Percentiles rank a stretch among this genome's conserved stretches.
phyloP scores from a whole-genome alignment of 2,113 vertebrate genomes.

The Toxotes chatareus region DNA sequence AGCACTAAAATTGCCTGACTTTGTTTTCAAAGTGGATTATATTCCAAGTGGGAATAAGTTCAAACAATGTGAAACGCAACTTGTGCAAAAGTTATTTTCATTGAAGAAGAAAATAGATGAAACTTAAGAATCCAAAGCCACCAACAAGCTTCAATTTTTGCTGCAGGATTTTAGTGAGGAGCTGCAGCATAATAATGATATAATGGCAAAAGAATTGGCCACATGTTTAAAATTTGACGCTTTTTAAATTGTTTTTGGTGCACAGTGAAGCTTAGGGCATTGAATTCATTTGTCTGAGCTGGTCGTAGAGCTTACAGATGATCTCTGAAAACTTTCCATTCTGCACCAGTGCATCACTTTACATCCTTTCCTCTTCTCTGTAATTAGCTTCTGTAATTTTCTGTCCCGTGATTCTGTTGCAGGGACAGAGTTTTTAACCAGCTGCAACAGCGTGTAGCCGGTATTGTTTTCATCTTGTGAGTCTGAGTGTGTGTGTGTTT shows the following conservation, averaged over 20 bases:
- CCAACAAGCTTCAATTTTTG: background rate
- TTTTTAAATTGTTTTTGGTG: background rate
- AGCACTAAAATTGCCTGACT: background rate
- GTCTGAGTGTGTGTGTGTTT: too few species aligned
- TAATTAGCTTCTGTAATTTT: background rate
- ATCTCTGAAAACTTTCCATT: constrained; percentile 15
- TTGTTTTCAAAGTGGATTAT: background rate
- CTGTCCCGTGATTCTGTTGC: constrained; percentile 33
- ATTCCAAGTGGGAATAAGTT: background rate
- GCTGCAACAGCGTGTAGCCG: too few species aligned
- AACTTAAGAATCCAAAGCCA: background rate
- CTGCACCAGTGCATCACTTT: background rate
- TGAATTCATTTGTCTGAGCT: background rate
- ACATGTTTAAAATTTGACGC: background rate
- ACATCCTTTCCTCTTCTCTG: constrained; percentile 1
- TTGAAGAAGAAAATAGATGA: background rate
- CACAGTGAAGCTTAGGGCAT: background rate
- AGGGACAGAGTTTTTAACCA: background rate
- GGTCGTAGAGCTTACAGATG: background rate
- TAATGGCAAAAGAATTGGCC: too few species aligned
- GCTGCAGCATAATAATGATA: background rate
- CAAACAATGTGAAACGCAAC: background rate
- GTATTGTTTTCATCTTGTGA: too few species aligned
- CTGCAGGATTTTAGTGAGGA: background rate
- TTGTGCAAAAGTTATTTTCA: too few species aligned